Percentiles rank a stretch among this genome's conserved stretches.
Conservation (phyloP, 1,140 invertebrate species). For the Choristoneura fumiferana region DNA sequence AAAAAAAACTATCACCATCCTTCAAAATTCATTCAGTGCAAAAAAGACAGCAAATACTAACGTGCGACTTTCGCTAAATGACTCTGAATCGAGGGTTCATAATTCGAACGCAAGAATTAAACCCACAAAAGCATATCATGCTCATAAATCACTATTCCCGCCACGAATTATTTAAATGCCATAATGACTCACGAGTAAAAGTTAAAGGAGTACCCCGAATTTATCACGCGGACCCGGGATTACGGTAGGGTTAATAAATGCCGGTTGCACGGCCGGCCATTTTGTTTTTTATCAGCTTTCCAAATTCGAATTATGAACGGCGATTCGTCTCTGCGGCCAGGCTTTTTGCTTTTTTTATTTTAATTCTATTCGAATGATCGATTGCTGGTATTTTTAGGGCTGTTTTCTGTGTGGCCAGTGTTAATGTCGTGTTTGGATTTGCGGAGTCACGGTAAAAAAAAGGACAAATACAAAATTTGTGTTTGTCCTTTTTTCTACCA, state of each 20-base stretch:
- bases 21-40: conserved; percentile 7
- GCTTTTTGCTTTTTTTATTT: conserved; percentile 27
- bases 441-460: not conserved
- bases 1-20: conserved; percentile 29
- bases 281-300: conserved; percentile 58
- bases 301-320: conserved; percentile 58
- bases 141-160: conserved; percentile 48
- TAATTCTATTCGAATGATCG: conserved; percentile 22
- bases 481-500: too few species aligned
- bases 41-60: not conserved
- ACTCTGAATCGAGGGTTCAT: conserved; percentile 22
- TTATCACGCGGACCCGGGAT: conserved; percentile 53
- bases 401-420: conserved; percentile 20
- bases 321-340: conserved; percentile 43
- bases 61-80: not conserved
- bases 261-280: conserved; percentile 40
- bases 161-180: conserved; percentile 57
- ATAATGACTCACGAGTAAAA: conserved; percentile 52
- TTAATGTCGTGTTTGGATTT: not conserved
- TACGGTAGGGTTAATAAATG: conserved; percentile 61
- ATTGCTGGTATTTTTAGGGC: conserved; percentile 20
- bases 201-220: conserved; percentile 54
- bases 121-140: conserved; percentile 35
- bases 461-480: too few species aligned
- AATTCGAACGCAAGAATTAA: conserved; percentile 42